phyloP scores from a whole-genome alignment of 1,140 invertebrate species.

The Yoshiicerus persimilis region DNA sequence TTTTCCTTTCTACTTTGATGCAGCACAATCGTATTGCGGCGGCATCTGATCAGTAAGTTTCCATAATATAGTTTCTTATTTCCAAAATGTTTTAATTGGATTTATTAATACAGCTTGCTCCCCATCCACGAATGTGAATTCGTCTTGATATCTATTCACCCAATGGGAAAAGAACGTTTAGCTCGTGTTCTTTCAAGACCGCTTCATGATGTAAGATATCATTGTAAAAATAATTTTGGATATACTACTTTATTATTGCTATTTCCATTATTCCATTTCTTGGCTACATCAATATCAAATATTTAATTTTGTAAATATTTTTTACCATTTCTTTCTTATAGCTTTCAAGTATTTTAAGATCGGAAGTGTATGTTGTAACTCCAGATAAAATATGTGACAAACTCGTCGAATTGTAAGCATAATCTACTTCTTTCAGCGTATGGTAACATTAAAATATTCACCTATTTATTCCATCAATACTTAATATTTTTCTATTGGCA shows the following conservation, averaged over 20 bases:
- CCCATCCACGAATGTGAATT: constrained; percentile 72
- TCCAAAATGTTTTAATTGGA: background rate
- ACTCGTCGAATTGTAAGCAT: constrained; percentile 25
- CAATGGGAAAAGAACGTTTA: constrained; percentile 40
- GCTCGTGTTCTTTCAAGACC: constrained; percentile 23
- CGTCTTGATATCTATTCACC: constrained; percentile 40
- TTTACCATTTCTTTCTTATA: no score
- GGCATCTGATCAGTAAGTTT: constrained; percentile 62
- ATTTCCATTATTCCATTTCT: constrained; percentile 19
- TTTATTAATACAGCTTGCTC: constrained; percentile 60
- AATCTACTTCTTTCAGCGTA: background rate
- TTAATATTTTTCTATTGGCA: background rate
- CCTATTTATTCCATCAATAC: background rate
- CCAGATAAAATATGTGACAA: constrained; percentile 54
- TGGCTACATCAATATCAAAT: no score
- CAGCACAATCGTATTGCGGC: constrained; percentile 76
- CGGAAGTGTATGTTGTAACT: constrained; percentile 70
- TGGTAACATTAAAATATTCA: no score
- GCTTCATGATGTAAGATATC: background rate
- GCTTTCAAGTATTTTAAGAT: constrained; percentile 66
- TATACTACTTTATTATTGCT: background rate
- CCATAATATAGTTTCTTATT: constrained; percentile 44
- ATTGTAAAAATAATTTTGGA: background rate
- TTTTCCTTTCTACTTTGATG: constrained; percentile 71
- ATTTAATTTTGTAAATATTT: no score